Percentiles rank a stretch among this genome's conserved stretches.
These are phyloP conservation scores for Calameuta pallipes DNA, from an alignment of 2,888 invertebrate genomes.

Conservation along the genomic window DNA sequence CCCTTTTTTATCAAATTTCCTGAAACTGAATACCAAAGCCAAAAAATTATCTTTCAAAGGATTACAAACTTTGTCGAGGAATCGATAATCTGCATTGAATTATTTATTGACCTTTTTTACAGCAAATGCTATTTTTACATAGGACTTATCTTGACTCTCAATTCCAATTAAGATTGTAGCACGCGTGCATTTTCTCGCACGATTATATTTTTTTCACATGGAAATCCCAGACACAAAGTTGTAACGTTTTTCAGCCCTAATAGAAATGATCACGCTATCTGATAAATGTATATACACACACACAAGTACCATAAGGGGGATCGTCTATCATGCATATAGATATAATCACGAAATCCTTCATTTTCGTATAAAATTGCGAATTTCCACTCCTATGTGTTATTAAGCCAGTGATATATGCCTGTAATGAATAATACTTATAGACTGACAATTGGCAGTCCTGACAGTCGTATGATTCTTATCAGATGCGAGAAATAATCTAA, in stretches of 20 bases:
- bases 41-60: neutral
- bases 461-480: neutral
- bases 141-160: neutral
- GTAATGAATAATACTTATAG: neutral
- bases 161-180: neutral
- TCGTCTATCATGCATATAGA: neutral
- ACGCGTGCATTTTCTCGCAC: neutral
- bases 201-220: neutral
- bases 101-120: no score
- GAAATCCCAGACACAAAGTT: neutral
- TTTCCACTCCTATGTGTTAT: neutral
- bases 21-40: neutral
- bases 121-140: no score
- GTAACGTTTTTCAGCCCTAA: neutral
- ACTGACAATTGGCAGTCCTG: neutral
- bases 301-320: neutral
- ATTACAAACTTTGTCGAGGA: no score
- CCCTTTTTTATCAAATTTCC: neutral
- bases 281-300: neutral
- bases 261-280: neutral
- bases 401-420: neutral
- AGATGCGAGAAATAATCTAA: neutral
- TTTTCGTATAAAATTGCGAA: neutral
- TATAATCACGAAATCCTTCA: neutral
- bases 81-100: no score